Evolutionary conservation across 2,797 vertebrate species (phyloP).

Genomic region (Hypotaenidia okinawae): DNA sequence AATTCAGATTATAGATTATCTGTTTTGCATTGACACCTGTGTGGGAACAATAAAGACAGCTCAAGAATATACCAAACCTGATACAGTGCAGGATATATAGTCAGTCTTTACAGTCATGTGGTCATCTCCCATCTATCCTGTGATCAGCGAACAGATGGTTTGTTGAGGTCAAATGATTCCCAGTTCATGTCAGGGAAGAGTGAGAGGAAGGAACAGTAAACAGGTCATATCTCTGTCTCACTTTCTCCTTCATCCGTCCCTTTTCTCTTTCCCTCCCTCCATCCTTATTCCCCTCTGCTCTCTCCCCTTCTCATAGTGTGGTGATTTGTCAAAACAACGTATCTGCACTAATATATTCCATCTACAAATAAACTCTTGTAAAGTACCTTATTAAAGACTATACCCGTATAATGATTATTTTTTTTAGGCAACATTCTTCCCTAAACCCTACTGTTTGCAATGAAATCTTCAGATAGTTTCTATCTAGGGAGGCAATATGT

Average conservation of each 20-base stretch:
- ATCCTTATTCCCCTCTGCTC: neutral
- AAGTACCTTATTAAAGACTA: slow-evolving; percentile 23
- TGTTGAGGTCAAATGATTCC: neutral
- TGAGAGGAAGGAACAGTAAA: neutral
- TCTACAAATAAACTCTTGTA: slow-evolving; percentile 16
- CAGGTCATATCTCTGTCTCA: neutral
- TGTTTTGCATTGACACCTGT: neutral
- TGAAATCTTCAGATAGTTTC: slow-evolving; percentile 28
- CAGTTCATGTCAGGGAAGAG: neutral
- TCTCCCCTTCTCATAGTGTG: neutral
- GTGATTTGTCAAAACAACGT: neutral
- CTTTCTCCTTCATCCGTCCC: neutral
- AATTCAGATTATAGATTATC: neutral
- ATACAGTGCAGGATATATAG: neutral
- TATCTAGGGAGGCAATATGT: neutral
- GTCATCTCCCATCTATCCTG: neutral
- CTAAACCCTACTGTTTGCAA: slow-evolving; percentile 33
- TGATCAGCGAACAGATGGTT: neutral
- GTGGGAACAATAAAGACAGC: neutral
- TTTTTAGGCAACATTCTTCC: slow-evolving; percentile 36
- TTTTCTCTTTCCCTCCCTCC: neutral
- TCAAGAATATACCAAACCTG: neutral
- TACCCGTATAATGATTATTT: slow-evolving; percentile 25
- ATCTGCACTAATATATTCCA: neutral
- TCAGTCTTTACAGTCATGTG: neutral